A percentile compares a stretch with the other conserved stretches of the same genome.
Evolutionary conservation across 1,140 invertebrate genomes (phyloP).

Genomic region (Pomacea maculata): DNA sequence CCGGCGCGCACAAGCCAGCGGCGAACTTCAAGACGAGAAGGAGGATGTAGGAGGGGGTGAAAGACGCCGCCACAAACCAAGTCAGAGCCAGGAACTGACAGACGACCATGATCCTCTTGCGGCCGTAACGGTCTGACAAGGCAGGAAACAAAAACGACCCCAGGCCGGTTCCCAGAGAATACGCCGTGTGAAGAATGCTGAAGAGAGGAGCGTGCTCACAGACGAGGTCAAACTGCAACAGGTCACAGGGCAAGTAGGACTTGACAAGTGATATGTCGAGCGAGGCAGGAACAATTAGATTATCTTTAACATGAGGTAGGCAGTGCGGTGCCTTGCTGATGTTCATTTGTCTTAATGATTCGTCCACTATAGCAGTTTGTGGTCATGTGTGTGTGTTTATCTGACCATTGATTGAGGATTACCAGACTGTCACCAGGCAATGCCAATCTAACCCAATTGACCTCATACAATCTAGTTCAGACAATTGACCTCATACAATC

Average conservation of each 20-base stretch:
- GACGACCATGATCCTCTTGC: background rate
- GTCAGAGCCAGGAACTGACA: background rate
- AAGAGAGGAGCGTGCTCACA: conserved; percentile 3
- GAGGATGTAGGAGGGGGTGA: background rate
- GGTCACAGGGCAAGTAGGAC: no score
- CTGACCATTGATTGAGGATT: no score
- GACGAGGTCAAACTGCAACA: conserved; percentile 18
- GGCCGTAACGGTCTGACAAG: conserved; percentile 8
- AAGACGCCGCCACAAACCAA: background rate
- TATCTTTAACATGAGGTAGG: no score
- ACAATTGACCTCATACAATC: no score
- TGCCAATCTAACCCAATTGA: no score
- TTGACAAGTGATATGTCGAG: background rate
- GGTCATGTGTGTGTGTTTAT: no score
- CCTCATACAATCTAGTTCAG: no score
- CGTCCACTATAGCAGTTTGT: no score
- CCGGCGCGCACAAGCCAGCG: conserved; percentile 1
- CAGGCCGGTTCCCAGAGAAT: background rate
- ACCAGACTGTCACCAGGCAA: no score
- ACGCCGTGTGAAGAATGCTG: conserved; percentile 4
- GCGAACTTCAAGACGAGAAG: conserved; percentile 10
- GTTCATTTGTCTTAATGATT: no score
- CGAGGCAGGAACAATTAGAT: background rate
- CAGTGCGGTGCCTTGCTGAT: no score
- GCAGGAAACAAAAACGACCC: background rate